phyloP scores from a whole-genome alignment of 2,113 vertebrate genomes.

The Amphilophus citrinellus region DNA sequence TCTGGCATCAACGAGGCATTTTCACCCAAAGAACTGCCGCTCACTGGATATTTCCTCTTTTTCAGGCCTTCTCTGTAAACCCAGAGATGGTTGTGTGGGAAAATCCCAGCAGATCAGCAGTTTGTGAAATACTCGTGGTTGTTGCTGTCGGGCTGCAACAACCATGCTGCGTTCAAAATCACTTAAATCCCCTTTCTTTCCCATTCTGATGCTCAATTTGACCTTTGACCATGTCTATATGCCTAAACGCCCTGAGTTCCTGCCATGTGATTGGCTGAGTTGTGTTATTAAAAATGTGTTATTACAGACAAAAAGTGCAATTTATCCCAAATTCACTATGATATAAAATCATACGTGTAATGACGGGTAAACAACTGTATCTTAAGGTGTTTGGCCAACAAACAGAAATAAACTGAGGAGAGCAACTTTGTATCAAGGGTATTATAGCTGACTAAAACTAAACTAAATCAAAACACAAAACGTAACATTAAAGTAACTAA shows the following conservation, averaged over 20 bases:
- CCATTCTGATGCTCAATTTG: too few species aligned
- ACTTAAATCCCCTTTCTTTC: too few species aligned
- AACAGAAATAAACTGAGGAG: neutral
- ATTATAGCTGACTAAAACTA: too few species aligned
- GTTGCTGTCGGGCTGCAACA: too few species aligned
- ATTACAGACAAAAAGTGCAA: neutral
- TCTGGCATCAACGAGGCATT: neutral
- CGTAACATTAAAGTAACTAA: neutral
- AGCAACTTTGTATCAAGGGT: too few species aligned
- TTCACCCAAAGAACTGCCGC: neutral
- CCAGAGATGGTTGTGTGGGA: neutral
- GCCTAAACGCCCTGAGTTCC: neutral
- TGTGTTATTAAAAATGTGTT: neutral
- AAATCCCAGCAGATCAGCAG: neutral
- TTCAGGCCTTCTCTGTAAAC: neutral
- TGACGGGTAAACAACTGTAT: neutral
- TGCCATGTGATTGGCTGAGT: neutral
- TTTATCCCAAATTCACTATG: neutral
- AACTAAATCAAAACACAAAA: neutral
- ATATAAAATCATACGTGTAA: neutral
- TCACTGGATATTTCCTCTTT: neutral
- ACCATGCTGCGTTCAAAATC: too few species aligned
- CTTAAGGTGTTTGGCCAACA: neutral
- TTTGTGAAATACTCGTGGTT: too few species aligned
- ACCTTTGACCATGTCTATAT: neutral